A percentile compares a stretch with the other conserved stretches of the same genome.
These are phyloP conservation scores for Napeogenes inachia DNA, from an alignment of 2,888 invertebrate genomes.

Conservation along the genomic window DNA sequence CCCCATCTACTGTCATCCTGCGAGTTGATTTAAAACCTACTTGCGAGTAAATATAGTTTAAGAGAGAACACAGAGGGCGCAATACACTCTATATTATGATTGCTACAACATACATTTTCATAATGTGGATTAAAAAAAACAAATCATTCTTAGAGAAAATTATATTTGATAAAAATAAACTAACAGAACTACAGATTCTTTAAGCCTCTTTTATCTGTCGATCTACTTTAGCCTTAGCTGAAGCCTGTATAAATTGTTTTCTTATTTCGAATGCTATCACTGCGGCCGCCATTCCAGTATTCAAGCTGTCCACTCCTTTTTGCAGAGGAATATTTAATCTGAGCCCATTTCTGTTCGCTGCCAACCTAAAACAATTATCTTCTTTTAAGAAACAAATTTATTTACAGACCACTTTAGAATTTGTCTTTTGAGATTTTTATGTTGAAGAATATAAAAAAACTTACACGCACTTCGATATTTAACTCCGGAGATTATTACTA, in stretches of 20 bases:
- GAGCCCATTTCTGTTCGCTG: conserved; percentile 75
- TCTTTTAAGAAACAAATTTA: neutral
- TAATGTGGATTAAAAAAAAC: no score
- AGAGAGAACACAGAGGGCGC: no score
- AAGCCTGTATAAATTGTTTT: conserved; percentile 76
- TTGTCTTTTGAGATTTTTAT: neutral
- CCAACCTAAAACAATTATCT: conserved; percentile 63
- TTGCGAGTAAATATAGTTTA: no score
- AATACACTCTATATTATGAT: no score
- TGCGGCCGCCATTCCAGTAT: conserved; percentile 88
- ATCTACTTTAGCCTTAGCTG: conserved; percentile 47
- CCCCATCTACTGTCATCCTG: no score
- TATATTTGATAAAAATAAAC: neutral
- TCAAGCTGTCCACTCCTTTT: conserved; percentile 88
- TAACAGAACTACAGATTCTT: conserved; percentile 4
- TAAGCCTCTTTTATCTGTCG: conserved; percentile 39
- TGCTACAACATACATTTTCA: no score
- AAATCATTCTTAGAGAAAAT: neutral
- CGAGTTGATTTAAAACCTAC: no score
- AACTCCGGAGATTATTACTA: no score
- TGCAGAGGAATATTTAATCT: conserved; percentile 88
- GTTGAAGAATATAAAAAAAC: no score
- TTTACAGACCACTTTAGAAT: neutral
- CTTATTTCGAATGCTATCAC: conserved; percentile 90
- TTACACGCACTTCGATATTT: no score